These are phyloP conservation scores for Spermophilus dauricus DNA, from an alignment of 2,113 vertebrate species.

Conservation along the genomic window DNA sequence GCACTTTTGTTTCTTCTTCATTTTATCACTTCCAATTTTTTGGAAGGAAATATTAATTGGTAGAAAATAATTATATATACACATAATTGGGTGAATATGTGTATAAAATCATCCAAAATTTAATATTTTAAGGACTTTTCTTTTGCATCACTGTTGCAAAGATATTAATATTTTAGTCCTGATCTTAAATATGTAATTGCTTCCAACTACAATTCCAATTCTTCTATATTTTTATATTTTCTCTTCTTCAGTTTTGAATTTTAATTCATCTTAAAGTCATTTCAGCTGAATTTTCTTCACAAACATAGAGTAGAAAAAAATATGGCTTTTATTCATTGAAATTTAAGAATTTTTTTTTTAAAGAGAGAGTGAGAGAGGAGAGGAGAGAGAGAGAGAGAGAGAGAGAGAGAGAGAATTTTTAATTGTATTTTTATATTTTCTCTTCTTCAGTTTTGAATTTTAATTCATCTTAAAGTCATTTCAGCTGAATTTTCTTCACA, in stretches of 20 bases:
- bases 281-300: conserved; percentile 1
- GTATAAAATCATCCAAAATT: neutral
- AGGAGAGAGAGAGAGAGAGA: no score
- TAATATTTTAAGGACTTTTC: neutral
- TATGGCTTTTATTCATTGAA: conserved; percentile 16
- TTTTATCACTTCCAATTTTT: neutral
- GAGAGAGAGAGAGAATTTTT: no score
- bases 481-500: conserved; percentile 21
- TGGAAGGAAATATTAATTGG: neutral
- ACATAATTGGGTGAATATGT: neutral
- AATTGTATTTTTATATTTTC: neutral
- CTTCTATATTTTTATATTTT: neutral
- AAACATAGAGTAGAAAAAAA: neutral
- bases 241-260: neutral
- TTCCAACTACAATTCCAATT: neutral
- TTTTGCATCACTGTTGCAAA: neutral
- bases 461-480: neutral
- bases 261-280: neutral
- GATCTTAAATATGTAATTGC: neutral
- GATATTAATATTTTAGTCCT: neutral
- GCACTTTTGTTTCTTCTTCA: neutral
- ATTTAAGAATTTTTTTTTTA: no score
- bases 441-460: neutral
- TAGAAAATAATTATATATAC: neutral
- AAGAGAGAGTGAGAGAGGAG: no score